Percentiles rank a stretch among this genome's conserved stretches.
Conservation (phyloP, 2,888 invertebrate species). For the Colostygia pectinataria region DNA sequence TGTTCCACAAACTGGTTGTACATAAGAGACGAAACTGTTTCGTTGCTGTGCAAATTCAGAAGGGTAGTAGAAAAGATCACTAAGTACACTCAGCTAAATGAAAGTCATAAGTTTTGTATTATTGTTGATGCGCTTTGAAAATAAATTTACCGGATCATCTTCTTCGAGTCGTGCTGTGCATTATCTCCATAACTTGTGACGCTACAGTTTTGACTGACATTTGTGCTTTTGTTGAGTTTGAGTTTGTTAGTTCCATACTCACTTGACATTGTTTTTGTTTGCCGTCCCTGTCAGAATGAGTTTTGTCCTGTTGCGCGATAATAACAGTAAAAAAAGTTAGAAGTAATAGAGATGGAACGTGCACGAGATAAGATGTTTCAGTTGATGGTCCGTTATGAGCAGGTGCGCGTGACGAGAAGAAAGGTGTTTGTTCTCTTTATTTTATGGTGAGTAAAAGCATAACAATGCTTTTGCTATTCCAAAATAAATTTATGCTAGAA, state of each 20-base stretch:
- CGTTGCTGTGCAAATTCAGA: background rate
- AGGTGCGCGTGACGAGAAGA: constrained; percentile 12
- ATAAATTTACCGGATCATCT: too few relatives aligned
- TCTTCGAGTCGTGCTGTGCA: too few relatives aligned
- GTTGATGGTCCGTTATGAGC: constrained; percentile 17
- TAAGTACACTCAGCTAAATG: too few relatives aligned
- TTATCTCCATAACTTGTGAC: too few relatives aligned
- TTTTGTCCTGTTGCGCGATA: constrained; percentile 59
- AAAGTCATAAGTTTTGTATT: too few relatives aligned
- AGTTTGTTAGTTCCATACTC: background rate
- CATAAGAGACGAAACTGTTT: constrained; percentile 18
- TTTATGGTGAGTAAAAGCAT: too few relatives aligned
- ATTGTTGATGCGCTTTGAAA: too few relatives aligned
- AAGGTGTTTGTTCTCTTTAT: constrained; percentile 8
- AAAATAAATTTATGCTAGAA: too few relatives aligned
- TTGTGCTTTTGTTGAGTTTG: constrained; percentile 7
- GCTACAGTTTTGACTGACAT: constrained; percentile 3
- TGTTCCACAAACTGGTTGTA: constrained; percentile 38
- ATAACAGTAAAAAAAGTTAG: constrained; percentile 42
- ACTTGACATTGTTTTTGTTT: constrained; percentile 45
- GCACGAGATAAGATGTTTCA: constrained; percentile 9
- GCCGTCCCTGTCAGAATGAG: constrained; percentile 42
- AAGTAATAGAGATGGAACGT: constrained; percentile 17
- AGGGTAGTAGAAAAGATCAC: too few relatives aligned
- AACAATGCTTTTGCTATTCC: too few relatives aligned